phyloP scores from a whole-genome alignment of 2,888 invertebrate genomes.

The Idaea aversata region DNA sequence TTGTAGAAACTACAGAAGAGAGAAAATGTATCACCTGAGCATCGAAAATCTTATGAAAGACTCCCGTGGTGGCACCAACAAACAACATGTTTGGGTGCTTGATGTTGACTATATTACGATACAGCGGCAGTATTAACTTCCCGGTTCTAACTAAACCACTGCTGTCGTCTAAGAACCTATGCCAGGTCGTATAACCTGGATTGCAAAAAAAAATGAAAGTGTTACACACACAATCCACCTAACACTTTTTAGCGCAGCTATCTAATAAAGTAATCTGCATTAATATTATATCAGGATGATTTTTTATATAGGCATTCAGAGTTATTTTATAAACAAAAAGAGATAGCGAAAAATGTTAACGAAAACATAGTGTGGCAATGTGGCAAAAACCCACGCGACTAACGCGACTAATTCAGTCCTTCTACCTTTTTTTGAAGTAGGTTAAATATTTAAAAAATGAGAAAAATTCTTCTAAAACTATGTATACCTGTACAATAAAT shows the following conservation, averaged over 20 bases:
- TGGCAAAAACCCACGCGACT: no score
- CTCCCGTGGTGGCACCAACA: conserved; percentile 87
- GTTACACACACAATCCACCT: not conserved
- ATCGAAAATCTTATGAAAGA: conserved; percentile 82
- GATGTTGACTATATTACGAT: conserved; percentile 88
- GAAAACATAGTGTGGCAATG: not conserved
- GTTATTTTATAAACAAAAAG: not conserved
- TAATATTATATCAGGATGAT: not conserved
- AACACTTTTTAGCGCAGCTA: not conserved
- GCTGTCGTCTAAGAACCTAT: conserved; percentile 84
- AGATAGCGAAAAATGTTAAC: not conserved
- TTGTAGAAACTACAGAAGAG: not conserved
- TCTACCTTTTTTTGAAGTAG: not conserved
- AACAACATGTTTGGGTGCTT: conserved; percentile 87
- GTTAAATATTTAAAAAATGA: no score
- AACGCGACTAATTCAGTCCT: no score
- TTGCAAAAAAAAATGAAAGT: conserved; percentile 13
- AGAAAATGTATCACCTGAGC: conserved; percentile 79
- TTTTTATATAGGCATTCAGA: no score
- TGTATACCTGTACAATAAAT: conserved; percentile 85
- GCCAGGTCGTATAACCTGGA: conserved; percentile 85
- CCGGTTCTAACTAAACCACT: conserved; percentile 81
- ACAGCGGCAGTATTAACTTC: conserved; percentile 85
- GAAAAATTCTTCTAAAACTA: not conserved
- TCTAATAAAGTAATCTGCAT: not conserved